Base-by-base conservation (phyloP, 1,140 invertebrate species). In the Babylonia areolata region DNA sequence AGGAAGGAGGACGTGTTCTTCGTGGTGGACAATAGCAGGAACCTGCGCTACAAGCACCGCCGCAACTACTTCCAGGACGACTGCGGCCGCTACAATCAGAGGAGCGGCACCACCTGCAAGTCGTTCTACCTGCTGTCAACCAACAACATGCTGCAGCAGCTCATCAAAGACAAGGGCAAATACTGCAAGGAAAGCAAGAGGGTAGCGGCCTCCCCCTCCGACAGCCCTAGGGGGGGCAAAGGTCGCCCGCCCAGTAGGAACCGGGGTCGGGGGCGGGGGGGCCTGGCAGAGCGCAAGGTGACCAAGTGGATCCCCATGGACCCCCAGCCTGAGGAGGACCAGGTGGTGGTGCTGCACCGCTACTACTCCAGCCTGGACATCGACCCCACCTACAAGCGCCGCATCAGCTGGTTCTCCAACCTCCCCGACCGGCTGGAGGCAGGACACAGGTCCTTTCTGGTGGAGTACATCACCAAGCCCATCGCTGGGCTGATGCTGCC, bases 11-110 rank as follows among this genome's bases (percentile, higher is more conserved):
- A 84, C 75, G 82, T 84, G 12, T 84, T 31, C 69, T 84, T 73
- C 15, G 69, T 84, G 39, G 69, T 84, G 58, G 82, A 84, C 64
- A 84, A 84, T 39, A 69, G 54, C n/a, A 31, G 69, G 33, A 84
- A 84, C 64, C 71, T 73, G 40, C 64, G 82, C 64, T 73, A 46
- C 40, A 58, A 58, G 58, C 28, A 42, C 28, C 64, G 82, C 0
- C 82, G 82, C n/a, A 84, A 84, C 40, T 73, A 46, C n/a, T 84
- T 84, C n/a, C 69, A 58, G 37, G 82, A 84, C 69, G 82, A 84
- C 23, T 84, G 82, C 35, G 82, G 82, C 11, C 64, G 58, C 37
- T 84, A 84, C 69, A 73, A 71, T 28, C 82, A 69, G 37, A 23
- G 40, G 23, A 46, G 69, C 20, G 64, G 58, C 1, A 71, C 82